Conservation (phyloP, 1,140 invertebrate species). For the Cotesia typhae region DNA sequence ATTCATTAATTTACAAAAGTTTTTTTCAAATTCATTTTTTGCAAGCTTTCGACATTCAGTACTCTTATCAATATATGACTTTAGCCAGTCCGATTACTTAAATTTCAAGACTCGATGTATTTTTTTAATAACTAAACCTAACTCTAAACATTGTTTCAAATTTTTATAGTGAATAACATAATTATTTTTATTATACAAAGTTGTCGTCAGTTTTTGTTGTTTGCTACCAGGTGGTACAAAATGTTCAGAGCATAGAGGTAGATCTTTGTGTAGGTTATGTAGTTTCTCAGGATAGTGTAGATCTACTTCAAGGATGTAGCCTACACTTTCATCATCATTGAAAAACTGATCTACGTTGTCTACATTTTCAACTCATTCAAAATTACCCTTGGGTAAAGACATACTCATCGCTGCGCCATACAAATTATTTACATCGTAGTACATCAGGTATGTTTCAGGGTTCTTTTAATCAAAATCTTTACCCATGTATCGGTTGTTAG, state of each 20-base stretch:
- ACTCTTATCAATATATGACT: conserved; percentile 12
- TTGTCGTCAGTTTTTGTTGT: conserved; percentile 53
- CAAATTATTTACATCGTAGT: conserved; percentile 54
- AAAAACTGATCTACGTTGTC: too few species aligned
- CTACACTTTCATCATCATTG: conserved; percentile 48
- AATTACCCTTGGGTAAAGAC: conserved; percentile 41
- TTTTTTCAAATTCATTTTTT: too few species aligned
- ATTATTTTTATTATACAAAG: conserved; percentile 63
- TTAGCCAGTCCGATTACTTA: conserved; percentile 39
- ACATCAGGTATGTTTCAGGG: conserved; percentile 42
- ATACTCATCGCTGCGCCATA: conserved; percentile 38
- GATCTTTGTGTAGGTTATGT: conserved; percentile 66
- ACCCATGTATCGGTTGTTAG: conserved; percentile 48
- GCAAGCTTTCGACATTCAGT: too few species aligned
- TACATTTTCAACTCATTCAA: conserved; percentile 42
- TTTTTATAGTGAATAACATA: not conserved
- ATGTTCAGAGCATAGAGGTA: conserved; percentile 63
- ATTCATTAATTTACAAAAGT: too few species aligned
- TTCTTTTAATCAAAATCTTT: conserved; percentile 41
- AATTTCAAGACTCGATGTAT: conserved; percentile 41
- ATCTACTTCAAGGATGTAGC: conserved; percentile 66
- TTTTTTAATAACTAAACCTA: conserved; percentile 36
- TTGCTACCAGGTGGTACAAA: conserved; percentile 39
- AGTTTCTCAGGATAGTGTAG: conserved; percentile 47
- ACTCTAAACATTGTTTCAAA: conserved; percentile 56